These are phyloP conservation scores for Vanacampus margaritifer DNA, from an alignment of 2,113 vertebrate genomes.

Conservation along the genomic window DNA sequence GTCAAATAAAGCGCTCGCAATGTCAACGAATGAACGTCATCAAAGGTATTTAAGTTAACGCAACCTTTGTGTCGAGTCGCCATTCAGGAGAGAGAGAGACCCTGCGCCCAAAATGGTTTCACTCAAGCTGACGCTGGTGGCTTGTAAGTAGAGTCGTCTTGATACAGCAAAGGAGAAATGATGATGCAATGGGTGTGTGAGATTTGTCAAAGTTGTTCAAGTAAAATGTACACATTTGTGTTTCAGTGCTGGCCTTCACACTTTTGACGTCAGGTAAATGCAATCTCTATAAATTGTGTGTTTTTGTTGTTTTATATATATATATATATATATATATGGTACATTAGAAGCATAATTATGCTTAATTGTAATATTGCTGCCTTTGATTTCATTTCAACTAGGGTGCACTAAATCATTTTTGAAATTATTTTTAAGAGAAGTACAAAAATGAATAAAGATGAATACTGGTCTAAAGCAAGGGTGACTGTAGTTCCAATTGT, in stretches of 20 bases:
- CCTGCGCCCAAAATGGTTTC: neutral
- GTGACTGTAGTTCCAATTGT: too few species aligned
- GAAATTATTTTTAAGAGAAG: too few species aligned
- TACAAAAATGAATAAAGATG: too few species aligned
- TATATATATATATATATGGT: too few species aligned
- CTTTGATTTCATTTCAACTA: too few species aligned
- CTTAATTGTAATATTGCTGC: too few species aligned
- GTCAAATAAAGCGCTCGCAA: neutral
- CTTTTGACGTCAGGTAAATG: neutral
- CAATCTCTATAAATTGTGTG: neutral
- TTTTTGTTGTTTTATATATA: neutral
- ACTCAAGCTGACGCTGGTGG: neutral
- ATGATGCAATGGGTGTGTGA: neutral
- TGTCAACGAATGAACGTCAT: neutral
- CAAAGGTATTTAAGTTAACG: neutral
- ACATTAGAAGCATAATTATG: too few species aligned
- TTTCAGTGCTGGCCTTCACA: conserved; percentile 6
- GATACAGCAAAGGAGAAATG: too few species aligned
- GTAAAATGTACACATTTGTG: neutral
- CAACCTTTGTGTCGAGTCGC: neutral
- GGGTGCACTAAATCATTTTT: too few species aligned
- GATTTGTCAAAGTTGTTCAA: neutral
- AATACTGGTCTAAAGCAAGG: too few species aligned
- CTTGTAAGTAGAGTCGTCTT: neutral
- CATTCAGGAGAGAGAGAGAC: neutral